Evolutionary conservation across 2,888 invertebrate species (phyloP).

Genomic region (Brenthis daphne): DNA sequence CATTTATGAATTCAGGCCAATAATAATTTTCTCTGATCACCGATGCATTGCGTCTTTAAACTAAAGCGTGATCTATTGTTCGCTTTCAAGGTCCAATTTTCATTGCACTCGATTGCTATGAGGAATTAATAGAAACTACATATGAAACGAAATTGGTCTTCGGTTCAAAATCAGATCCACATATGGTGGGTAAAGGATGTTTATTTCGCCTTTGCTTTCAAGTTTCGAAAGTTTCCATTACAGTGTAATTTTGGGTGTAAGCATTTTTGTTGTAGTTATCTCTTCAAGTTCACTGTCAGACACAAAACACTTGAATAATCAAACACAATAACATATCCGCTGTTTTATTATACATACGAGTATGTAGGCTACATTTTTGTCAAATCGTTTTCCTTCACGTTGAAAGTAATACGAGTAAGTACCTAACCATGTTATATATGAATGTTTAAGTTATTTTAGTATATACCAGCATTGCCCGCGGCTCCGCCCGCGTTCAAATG

Average conservation of each 20-base stretch:
- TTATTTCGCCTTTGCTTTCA: conserved; percentile 29
- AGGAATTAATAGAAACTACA: conserved; percentile 48
- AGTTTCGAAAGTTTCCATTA: conserved; percentile 11
- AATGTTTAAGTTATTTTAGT: too few relatives aligned
- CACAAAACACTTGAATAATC: too few relatives aligned
- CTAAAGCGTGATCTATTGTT: conserved; percentile 52
- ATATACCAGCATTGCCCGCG: too few relatives aligned
- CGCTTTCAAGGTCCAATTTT: conserved; percentile 36
- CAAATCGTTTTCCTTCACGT: too few relatives aligned
- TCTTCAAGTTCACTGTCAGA: too few relatives aligned
- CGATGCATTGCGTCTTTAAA: conserved; percentile 41
- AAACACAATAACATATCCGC: too few relatives aligned
- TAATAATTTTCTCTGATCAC: conserved; percentile 46
- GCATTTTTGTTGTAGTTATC: background rate
- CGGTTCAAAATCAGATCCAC: conserved; percentile 38
- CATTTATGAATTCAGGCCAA: conserved; percentile 45
- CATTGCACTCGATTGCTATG: conserved; percentile 27
- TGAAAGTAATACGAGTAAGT: too few relatives aligned
- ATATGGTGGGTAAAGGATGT: conserved; percentile 30
- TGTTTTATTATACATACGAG: too few relatives aligned
- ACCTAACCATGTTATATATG: background rate
- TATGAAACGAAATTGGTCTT: conserved; percentile 40
- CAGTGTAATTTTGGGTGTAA: background rate
- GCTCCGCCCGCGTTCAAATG: too few relatives aligned
- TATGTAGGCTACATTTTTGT: too few relatives aligned